Evolutionary conservation across 23 tunicate species (phyloP), one percentile per base, ranked within the genome.

Genomic region (Styela clava): DNA sequence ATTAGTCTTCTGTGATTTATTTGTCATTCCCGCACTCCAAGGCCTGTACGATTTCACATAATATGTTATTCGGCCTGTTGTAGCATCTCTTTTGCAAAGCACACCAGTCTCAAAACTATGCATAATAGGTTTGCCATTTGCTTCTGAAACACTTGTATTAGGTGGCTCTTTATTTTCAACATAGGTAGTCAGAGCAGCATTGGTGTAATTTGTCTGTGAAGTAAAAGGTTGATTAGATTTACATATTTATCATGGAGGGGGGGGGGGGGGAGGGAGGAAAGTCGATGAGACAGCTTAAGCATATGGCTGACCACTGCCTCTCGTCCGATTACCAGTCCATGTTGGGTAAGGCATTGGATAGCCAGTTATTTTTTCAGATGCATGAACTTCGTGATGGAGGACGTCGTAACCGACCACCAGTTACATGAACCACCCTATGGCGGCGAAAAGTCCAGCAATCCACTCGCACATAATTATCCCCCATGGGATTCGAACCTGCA

Each of bases 31-130:
- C 0, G 95, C 89, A 68, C 95, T 89, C 81, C 85, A 89, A 3
- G 95, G 89, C 5, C 95, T 82, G 62, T 68, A 89, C 0, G 95
- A 74, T 65, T 89, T 89, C 56, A 89, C 82, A 35, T 84, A 89
- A 85, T 85, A 89, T 34, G 35, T 85, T 20, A 80, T 71, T 5
- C 77, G 77, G 16, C 77, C 77, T 21, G 77, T 71, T 29, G 27
- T 35, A 32, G 7, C 3, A 35, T 71, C 77, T 32, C 77, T 71
- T n/a, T 71, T 25, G 56, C 56, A 44, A 52, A 81, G 71, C 19
- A 72, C 76, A 30, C 85, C 31, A 34, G 76, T 37, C 9, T 63
- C 77, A 20, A 22, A 31, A 35, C 51, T 74, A 51, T 51, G 61
- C 78, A 73, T 52, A 33, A 74, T 30, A n/a, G 74, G 33, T 74